phyloP scores from a whole-genome alignment of 2,113 vertebrate genomes.

The Phodopus roborovskii region DNA sequence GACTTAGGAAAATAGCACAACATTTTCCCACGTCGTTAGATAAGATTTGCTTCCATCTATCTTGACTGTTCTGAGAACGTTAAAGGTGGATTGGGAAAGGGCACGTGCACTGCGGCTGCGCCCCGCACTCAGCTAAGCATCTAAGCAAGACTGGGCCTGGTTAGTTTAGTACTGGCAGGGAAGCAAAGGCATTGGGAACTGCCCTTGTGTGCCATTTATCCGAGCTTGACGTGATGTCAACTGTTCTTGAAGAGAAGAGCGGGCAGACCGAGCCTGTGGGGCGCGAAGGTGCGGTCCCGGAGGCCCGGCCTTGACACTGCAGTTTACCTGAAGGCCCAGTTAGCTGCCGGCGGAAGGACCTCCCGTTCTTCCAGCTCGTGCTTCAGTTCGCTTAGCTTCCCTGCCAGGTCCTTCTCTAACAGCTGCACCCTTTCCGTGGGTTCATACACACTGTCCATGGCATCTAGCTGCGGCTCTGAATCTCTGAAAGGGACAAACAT shows the following conservation, averaged over 20 bases:
- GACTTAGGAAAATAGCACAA: background rate
- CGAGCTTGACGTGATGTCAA: background rate
- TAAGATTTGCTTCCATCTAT: background rate
- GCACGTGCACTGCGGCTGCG: fast-evolving
- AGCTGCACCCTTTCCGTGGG: slow-evolving; percentile 84
- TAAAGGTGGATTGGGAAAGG: background rate
- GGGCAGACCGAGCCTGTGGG: background rate
- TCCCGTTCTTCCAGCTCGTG: slow-evolving; percentile 83
- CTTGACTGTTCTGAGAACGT: background rate
- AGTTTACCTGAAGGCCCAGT: slow-evolving; percentile 80
- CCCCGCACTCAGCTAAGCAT: background rate
- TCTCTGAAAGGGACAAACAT: slow-evolving; percentile 48
- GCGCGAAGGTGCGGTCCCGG: background rate
- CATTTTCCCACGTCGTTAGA: background rate
- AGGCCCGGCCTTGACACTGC: background rate
- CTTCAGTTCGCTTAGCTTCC: slow-evolving; percentile 83
- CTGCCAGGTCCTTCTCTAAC: slow-evolving; percentile 86
- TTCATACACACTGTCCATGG: slow-evolving; percentile 84
- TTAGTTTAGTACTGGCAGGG: background rate
- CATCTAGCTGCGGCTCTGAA: slow-evolving; percentile 33
- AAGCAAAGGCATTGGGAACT: background rate
- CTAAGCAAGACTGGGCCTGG: background rate
- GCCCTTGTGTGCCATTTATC: background rate
- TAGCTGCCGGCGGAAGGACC: slow-evolving; percentile 40
- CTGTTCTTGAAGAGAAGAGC: background rate